Base-by-base conservation (phyloP, 2,113 vertebrate genomes). In the Plectropomus leopardus region DNA sequence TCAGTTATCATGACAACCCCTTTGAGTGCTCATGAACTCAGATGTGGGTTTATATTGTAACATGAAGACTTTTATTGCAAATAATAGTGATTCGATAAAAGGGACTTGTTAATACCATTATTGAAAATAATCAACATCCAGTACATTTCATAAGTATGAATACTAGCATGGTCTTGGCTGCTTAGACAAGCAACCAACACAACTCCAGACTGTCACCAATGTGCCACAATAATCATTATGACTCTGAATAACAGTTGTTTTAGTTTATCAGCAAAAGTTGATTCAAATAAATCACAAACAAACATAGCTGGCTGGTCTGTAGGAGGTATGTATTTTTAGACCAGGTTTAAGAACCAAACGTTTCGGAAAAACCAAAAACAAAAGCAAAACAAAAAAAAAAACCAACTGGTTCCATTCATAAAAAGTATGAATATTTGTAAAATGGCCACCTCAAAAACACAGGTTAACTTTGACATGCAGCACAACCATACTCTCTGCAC, bases 401-500 rank as follows among this genome's bases (percentile, higher is more conserved):
- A n/a, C n/a, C n/a, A n/a, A 86, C 82, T 67, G 86, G 63, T 89
- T 94, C 88, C 86, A 89, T 88, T 91, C 84, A 86, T 89, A 92
- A 91, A 92, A 83, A 85, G 74, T 77, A 77, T 80, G 91, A 90
- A 90, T 91, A 91, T 92, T 85, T 93, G 93, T 92, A 93, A 92
- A 94, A 91, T 94, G 92, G 91, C 93, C 92, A 95, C 91, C 93
- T 94, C 87, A 94, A 90, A 95, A 94, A 93, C 92, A 94, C 93
- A 93, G 90, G 92, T 91, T 94, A 92, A 94, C 89, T 90, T 93
- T 89, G 92, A 95, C 95, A 95, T 95, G 94, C 95, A 95, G 94
- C 91, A 96, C 94, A 94, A 93, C 89, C 94, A 95, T 91, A 89
- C 93, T 94, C 89, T 94, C 94, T 94, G 94, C 94, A 95, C 94